Percentiles rank a stretch among this genome's conserved stretches.
phyloP scores from a whole-genome alignment of 1,140 invertebrate genomes.

The Danaus plexippus region DNA sequence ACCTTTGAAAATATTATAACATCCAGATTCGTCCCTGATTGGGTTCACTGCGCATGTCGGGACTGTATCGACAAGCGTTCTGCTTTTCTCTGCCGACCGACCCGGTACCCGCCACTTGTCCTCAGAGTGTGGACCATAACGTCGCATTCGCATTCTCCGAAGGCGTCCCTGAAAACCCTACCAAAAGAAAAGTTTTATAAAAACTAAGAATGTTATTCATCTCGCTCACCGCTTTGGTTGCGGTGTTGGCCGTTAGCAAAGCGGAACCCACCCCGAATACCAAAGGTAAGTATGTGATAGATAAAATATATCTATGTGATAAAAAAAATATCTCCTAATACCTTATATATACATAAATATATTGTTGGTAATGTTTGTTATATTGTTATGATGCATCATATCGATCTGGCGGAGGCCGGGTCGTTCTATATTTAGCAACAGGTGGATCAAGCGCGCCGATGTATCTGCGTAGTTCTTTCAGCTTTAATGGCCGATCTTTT shows the following conservation, averaged over 20 bases:
- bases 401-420: constrained; percentile 42
- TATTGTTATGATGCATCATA: constrained; percentile 40
- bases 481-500: too few relatives aligned
- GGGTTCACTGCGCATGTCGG: constrained; percentile 59
- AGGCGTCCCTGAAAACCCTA: constrained; percentile 10
- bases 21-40: constrained; percentile 41
- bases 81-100: constrained; percentile 49
- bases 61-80: constrained; percentile 59
- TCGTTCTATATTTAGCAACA: constrained; percentile 67
- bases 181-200: constrained; percentile 22
- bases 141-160: constrained; percentile 21
- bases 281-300: constrained; percentile 37
- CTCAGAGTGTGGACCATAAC: constrained; percentile 39
- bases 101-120: constrained; percentile 47
- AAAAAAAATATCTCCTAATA: too few relatives aligned
- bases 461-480: constrained; percentile 39
- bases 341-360: too few relatives aligned
- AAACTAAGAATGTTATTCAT: constrained; percentile 45
- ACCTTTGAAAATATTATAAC: background rate
- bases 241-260: constrained; percentile 43
- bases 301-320: too few relatives aligned
- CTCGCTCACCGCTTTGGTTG: constrained; percentile 54
- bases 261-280: constrained; percentile 50
- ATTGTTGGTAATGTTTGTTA: constrained; percentile 4
- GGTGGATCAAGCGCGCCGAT: constrained; percentile 44